A percentile compares a stretch with the other conserved stretches of the same genome.
phyloP scores from a whole-genome alignment of 2,888 invertebrate species.

The Elgonia sp. region DNA sequence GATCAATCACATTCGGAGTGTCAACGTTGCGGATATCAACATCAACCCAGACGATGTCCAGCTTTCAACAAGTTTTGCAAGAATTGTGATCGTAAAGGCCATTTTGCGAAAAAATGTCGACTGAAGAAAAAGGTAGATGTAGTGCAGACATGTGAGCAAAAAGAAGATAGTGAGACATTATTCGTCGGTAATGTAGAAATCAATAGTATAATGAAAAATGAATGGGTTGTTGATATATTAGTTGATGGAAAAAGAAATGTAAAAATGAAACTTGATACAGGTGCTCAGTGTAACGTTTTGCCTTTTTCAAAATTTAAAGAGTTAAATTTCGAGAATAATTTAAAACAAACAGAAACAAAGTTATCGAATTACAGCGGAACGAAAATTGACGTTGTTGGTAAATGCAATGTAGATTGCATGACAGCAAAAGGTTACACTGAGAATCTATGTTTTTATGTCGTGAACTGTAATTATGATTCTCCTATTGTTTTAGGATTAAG shows the following conservation, averaged over 20 bases:
- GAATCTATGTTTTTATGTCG: slow-evolving; percentile 22
- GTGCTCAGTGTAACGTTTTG: slow-evolving; percentile 59
- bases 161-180: neutral
- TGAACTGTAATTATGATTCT: slow-evolving; percentile 10
- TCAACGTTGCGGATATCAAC: no score
- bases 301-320: slow-evolving; percentile 15
- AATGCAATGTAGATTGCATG: slow-evolving; percentile 39
- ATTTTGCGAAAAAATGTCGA: neutral
- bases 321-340: slow-evolving; percentile 19
- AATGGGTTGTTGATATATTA: neutral
- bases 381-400: slow-evolving; percentile 39
- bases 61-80: neutral
- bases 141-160: neutral
- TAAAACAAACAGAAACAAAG: slow-evolving; percentile 12
- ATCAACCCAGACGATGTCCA: neutral
- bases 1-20: no score
- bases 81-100: neutral
- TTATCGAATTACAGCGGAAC: slow-evolving; percentile 49
- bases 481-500: slow-evolving; percentile 23
- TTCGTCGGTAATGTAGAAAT: neutral
- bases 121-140: neutral
- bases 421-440: slow-evolving; percentile 12
- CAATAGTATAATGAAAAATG: neutral
- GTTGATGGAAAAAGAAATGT: slow-evolving; percentile 5
- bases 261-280: slow-evolving; percentile 29